These are phyloP conservation scores for Euwallacea similis DNA, from an alignment of 1,140 invertebrate genomes.

Conservation along the genomic window DNA sequence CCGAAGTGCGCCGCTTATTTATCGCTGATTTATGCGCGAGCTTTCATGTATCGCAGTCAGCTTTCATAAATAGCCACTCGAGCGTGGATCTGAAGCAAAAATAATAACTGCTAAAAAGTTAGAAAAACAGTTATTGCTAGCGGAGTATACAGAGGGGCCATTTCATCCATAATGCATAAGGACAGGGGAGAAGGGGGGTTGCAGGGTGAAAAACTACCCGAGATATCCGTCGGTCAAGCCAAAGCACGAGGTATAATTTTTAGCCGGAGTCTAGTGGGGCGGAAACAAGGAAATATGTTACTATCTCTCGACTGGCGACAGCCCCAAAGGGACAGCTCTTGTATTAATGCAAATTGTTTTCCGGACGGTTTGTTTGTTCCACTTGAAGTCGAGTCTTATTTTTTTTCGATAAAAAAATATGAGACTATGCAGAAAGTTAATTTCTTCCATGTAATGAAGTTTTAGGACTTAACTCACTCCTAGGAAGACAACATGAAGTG, in stretches of 20 bases:
- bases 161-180: slow-evolving; percentile 47
- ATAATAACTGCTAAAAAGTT: slow-evolving; percentile 38
- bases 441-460: too few species aligned
- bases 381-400: too few species aligned
- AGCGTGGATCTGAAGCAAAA: slow-evolving; percentile 28
- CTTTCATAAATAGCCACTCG: slow-evolving; percentile 15
- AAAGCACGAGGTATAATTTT: slow-evolving; percentile 47
- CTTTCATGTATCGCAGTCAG: slow-evolving; percentile 5
- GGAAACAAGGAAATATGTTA: slow-evolving; percentile 50
- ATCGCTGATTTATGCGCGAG: slow-evolving; percentile 2
- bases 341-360: slow-evolving; percentile 45
- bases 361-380: slow-evolving; percentile 6
- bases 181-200: slow-evolving; percentile 26
- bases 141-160: slow-evolving; percentile 26
- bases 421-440: too few species aligned
- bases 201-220: slow-evolving; percentile 37
- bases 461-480: too few species aligned
- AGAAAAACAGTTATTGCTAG: slow-evolving; percentile 38
- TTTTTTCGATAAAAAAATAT: too few species aligned
- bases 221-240: slow-evolving; percentile 46
- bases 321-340: slow-evolving; percentile 23
- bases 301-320: slow-evolving; percentile 43
- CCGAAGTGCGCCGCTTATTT: slow-evolving; percentile 1
- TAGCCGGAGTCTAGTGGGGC: slow-evolving; percentile 43
- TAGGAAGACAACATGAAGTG: too few species aligned